Evolutionary conservation across 2,888 invertebrate species (phyloP), one percentile per base, ranked within the genome.

Genomic region (Zaprionus lineosus): DNA sequence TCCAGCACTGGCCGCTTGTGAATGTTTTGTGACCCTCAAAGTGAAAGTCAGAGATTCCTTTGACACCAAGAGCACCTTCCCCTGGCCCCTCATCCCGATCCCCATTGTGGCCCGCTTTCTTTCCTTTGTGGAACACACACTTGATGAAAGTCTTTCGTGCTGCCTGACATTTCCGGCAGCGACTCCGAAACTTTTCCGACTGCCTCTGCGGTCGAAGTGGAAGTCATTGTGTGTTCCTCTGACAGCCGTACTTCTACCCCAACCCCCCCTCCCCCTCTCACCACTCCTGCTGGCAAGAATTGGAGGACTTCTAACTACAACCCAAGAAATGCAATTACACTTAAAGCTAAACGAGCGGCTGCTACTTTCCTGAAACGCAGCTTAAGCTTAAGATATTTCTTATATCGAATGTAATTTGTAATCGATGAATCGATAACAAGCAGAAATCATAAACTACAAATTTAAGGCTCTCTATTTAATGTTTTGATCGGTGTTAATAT

Each of bases 121-220:
- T n/a, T 1, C 9, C 41, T 24, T 14, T 31, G 19, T 19, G 5
- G 8, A 14, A 14, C 8, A 14, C 28, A 40, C 57, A 43, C 43
- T 61, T 78, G 84, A 78, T 78, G 77, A 50, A 64, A 66, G 65
- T 76, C 60, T 76, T 63, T 83, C 84, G 84, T 78, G 78, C 50
- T 68, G 65, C 37, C 56, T 41, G 41, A 68, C 71, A 76, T 78
- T 83, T 78, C 81, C 84, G 84, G 33, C 56, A 16, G 44, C 19
- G 21, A 37, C 40, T 56, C 39, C 16, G 11, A 24, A 26, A 44
- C 34, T 62, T 28, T 31, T 2, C 16, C 40, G 18, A 66, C 59
- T 53, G 59, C 31, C 47, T 31, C 33, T 21, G 46, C 44, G 44
- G 44, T 15, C 14, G 46, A 43, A n/a, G n/a, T n/a, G n/a, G n/a